Conservation (phyloP, 2,888 invertebrate genomes). For the Oscheius sp. region DNA sequence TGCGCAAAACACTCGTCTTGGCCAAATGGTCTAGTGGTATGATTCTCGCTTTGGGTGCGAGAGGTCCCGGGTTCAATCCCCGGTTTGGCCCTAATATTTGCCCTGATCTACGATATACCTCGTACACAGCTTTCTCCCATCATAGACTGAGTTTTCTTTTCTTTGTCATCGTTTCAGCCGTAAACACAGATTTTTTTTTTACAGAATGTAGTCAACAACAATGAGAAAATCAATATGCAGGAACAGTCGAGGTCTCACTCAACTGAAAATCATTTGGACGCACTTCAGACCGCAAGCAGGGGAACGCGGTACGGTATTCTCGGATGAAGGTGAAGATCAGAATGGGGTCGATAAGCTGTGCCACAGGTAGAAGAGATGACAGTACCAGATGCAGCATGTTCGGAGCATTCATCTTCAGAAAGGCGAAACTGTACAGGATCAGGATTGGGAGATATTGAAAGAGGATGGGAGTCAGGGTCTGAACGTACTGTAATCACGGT, state of each 20-base stretch:
- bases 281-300: not conserved
- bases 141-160: too few relatives aligned
- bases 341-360: not conserved
- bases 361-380: not conserved
- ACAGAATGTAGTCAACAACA: too few relatives aligned
- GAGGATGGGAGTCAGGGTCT: not conserved
- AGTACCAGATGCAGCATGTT: not conserved
- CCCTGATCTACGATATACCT: too few relatives aligned
- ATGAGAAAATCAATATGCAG: too few relatives aligned
- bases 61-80: constrained; percentile 71
- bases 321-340: not conserved
- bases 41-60: constrained; percentile 69
- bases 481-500: not conserved
- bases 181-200: too few relatives aligned
- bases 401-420: not conserved
- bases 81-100: constrained; percentile 53
- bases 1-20: not conserved
- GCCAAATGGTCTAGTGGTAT: constrained; percentile 39
- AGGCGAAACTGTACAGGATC: not conserved
- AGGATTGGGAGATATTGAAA: not conserved
- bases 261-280: too few relatives aligned
- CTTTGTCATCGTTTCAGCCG: too few relatives aligned
- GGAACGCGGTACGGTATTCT: not conserved
- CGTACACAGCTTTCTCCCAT: too few relatives aligned
- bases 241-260: too few relatives aligned